phyloP scores from a whole-genome alignment of 1,140 invertebrate species.

The Triops longicaudatus region DNA sequence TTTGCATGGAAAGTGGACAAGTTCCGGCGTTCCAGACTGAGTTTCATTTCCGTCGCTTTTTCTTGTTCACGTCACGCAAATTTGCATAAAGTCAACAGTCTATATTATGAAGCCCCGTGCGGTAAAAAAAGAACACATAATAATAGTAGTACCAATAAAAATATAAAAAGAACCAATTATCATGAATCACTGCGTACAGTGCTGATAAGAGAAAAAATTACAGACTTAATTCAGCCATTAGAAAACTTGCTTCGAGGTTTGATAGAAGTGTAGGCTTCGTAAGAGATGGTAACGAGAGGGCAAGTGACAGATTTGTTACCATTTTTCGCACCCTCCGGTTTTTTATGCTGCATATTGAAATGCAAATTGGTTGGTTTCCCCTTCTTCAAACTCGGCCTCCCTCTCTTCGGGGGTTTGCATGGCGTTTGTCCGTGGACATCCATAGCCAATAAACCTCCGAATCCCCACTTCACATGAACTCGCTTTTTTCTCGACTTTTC shows the following conservation, averaged over 20 bases:
- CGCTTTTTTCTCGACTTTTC: background rate
- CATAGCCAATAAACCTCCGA: constrained; percentile 1
- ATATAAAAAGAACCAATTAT: background rate
- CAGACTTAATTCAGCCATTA: background rate
- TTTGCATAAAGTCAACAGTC: constrained; percentile 3
- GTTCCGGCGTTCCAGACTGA: background rate
- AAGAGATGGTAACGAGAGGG: constrained; percentile 6
- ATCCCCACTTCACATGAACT: background rate
- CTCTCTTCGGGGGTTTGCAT: constrained; percentile 5
- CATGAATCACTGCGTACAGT: background rate
- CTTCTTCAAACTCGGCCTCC: background rate
- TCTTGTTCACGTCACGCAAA: background rate
- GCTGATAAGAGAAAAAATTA: background rate
- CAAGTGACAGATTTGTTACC: constrained; percentile 15
- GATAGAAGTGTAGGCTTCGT: background rate
- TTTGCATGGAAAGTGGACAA: constrained; percentile 15
- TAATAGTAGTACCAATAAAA: background rate
- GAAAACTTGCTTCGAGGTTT: background rate
- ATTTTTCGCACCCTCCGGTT: background rate
- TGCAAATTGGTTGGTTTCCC: background rate
- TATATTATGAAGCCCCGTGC: background rate
- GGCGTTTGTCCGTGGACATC: constrained; percentile 4
- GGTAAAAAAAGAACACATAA: background rate
- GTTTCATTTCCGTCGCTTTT: constrained; percentile 1
- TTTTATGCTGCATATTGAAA: background rate